These are phyloP conservation scores for Gallirallus australis DNA, from an alignment of 2,797 vertebrate species.

Conservation along the genomic window DNA sequence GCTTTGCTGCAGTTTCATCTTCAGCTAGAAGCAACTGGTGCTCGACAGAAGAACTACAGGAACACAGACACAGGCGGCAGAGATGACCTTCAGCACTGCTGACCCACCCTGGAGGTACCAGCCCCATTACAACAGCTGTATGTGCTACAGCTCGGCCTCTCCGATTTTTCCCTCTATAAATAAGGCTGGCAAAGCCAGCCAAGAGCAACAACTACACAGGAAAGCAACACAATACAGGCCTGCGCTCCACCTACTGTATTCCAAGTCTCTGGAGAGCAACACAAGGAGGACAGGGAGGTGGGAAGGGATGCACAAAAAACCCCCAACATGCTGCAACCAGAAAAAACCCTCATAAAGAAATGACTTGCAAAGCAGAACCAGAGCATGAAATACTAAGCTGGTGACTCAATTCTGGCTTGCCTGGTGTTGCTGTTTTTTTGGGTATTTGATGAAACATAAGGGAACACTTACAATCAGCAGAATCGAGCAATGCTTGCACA, in stretches of 20 bases:
- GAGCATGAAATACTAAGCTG: not conserved
- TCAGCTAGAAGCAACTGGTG: not conserved
- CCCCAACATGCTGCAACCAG: not conserved
- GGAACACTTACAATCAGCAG: not conserved
- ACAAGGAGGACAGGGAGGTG: not conserved
- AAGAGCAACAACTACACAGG: conserved; percentile 76
- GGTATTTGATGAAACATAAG: not conserved
- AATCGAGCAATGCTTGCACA: not conserved
- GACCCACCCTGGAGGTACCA: not conserved
- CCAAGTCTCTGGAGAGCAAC: conserved; percentile 53
- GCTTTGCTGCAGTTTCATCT: not conserved
- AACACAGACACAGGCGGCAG: not conserved
- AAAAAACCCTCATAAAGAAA: not conserved
- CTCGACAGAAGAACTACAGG: not conserved
- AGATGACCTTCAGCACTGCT: not conserved
- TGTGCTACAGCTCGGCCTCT: not conserved
- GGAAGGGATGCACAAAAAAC: not conserved
- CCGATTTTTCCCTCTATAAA: conserved; percentile 33
- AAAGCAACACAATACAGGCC: conserved; percentile 77
- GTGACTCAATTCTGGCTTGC: not conserved
- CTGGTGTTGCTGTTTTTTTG: not conserved
- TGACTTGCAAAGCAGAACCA: not conserved
- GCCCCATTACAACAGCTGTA: not conserved
- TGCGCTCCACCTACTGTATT: conserved; percentile 75
- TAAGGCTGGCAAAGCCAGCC: conserved; percentile 44